phyloP scores from a whole-genome alignment of 2,113 vertebrate species.

The Daboia siamensis region DNA sequence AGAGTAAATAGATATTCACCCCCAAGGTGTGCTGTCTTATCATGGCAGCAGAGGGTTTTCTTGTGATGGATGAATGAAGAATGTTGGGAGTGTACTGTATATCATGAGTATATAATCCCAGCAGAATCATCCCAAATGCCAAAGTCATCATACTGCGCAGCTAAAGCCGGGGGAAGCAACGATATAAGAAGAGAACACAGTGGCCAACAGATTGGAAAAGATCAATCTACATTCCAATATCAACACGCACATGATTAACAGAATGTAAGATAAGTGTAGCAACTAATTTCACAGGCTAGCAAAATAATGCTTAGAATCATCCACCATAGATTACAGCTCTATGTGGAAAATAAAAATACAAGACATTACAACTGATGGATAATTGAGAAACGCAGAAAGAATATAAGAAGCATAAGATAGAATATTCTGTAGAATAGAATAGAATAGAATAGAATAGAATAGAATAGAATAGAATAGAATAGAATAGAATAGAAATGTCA shows the following conservation, averaged over 20 bases:
- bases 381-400: neutral
- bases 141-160: neutral
- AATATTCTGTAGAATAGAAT: neutral
- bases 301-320: neutral
- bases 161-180: neutral
- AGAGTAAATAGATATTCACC: neutral
- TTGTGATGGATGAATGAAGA: neutral
- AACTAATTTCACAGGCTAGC: neutral
- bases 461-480: neutral
- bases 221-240: neutral
- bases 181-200: neutral
- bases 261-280: neutral
- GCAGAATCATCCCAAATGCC: neutral
- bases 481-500: neutral
- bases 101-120: neutral
- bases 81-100: neutral
- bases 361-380: neutral
- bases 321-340: neutral
- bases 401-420: neutral
- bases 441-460: neutral
- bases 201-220: neutral
- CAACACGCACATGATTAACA: neutral
- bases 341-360: neutral
- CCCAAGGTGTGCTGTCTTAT: neutral
- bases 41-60: neutral